These are phyloP conservation scores for Dolichoris vasculosae DNA, from an alignment of 1,140 invertebrate species.

Conservation along the genomic window DNA sequence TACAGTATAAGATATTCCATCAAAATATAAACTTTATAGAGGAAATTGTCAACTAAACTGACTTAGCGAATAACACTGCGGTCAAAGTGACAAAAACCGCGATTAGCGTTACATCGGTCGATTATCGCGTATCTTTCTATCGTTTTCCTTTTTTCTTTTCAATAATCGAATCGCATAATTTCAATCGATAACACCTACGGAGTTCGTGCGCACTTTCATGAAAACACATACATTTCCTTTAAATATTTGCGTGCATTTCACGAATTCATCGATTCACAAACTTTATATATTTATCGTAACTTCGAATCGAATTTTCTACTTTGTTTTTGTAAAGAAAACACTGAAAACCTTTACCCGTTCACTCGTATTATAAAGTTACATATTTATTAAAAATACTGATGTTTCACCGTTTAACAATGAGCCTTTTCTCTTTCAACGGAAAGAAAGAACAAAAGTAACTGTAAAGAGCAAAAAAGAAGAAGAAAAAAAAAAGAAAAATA, in stretches of 20 bases:
- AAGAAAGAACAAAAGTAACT: neutral
- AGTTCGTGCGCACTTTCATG: constrained; percentile 13
- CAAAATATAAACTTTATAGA: constrained; percentile 46
- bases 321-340: constrained; percentile 39
- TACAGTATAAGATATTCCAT: constrained; percentile 34
- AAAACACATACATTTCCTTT: constrained; percentile 35
- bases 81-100: constrained; percentile 45
- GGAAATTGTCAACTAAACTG: constrained; percentile 42
- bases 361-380: constrained; percentile 26
- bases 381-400: constrained; percentile 47
- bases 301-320: constrained; percentile 1
- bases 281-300: neutral
- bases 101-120: constrained; percentile 19
- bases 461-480: neutral
- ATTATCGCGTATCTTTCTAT: constrained; percentile 11
- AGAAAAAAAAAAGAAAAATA: neutral
- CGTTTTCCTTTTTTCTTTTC: neutral
- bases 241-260: constrained; percentile 38
- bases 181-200: neutral
- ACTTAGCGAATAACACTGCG: constrained; percentile 47
- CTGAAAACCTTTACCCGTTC: constrained; percentile 9
- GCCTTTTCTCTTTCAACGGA: constrained; percentile 22
- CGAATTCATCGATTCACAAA: neutral
- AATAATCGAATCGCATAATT: constrained; percentile 10
- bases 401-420: constrained; percentile 1